These are phyloP conservation scores for Exaiptasia diaphana DNA, from an alignment of 64 coral and sea anemone species.

Conservation along the genomic window DNA sequence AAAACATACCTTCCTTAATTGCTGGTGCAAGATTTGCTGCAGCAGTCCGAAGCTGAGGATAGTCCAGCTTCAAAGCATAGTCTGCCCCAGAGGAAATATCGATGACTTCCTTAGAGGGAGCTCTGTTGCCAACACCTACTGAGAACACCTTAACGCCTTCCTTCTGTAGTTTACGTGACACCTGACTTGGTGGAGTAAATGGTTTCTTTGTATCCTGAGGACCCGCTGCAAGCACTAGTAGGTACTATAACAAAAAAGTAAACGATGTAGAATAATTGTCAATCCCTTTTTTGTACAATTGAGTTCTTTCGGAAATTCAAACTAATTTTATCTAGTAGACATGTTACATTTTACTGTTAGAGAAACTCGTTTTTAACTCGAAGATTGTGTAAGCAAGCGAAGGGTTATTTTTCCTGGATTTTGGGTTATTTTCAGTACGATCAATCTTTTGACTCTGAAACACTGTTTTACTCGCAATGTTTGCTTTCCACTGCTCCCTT, in stretches of 20 bases:
- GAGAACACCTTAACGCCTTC: constrained; percentile 42
- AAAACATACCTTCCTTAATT: neutral
- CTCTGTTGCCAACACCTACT: constrained; percentile 27
- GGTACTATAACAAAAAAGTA: constrained; percentile 2
- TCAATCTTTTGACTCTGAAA: too few relatives aligned
- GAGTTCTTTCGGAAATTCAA: too few relatives aligned
- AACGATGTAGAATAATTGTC: neutral
- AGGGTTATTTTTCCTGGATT: too few relatives aligned
- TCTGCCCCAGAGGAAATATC: neutral
- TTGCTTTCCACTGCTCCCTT: too few relatives aligned
- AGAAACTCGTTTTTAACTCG: too few relatives aligned
- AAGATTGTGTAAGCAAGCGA: too few relatives aligned
- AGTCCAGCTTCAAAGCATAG: neutral
- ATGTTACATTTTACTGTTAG: too few relatives aligned
- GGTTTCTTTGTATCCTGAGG: constrained; percentile 28
- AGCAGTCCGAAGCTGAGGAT: neutral
- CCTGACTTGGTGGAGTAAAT: neutral
- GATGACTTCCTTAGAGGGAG: constrained; percentile 15
- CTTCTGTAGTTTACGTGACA: neutral
- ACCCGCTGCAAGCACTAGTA: constrained; percentile 16
- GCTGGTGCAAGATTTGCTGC: neutral
- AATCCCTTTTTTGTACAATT: too few relatives aligned
- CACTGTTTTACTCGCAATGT: too few relatives aligned
- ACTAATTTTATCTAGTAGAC: too few relatives aligned
- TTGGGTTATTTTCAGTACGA: too few relatives aligned